These are phyloP conservation scores for Gorsachius magnificus DNA, from an alignment of 2,797 vertebrate genomes.

Conservation along the genomic window DNA sequence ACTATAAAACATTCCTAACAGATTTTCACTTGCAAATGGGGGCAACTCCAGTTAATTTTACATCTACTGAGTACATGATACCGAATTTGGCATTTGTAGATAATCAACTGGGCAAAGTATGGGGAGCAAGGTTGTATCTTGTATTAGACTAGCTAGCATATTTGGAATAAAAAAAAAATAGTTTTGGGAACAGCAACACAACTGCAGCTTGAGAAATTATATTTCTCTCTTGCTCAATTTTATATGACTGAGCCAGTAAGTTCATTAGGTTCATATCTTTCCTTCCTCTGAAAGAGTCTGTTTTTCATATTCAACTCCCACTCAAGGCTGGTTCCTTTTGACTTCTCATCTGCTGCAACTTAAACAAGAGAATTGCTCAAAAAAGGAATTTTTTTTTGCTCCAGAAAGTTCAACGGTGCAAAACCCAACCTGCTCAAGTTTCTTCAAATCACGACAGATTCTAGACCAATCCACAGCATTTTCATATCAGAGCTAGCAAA, in stretches of 20 bases:
- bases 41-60: background rate
- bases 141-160: background rate
- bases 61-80: background rate
- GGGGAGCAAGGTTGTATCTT: background rate
- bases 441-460: accelerated
- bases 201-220: background rate
- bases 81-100: background rate
- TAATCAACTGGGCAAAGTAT: background rate
- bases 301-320: background rate
- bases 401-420: background rate
- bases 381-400: background rate
- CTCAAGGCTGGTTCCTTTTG: background rate
- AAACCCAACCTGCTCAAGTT: background rate
- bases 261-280: background rate
- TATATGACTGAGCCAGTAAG: background rate
- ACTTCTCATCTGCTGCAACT: background rate
- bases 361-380: background rate
- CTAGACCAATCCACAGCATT: background rate
- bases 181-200: background rate
- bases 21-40: background rate
- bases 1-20: slow-evolving; percentile 7
- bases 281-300: background rate
- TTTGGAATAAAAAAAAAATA: background rate
- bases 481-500: background rate
- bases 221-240: background rate